Evolutionary conservation across 1,140 invertebrate genomes (phyloP).

Genomic region (Grapholita molesta): DNA sequence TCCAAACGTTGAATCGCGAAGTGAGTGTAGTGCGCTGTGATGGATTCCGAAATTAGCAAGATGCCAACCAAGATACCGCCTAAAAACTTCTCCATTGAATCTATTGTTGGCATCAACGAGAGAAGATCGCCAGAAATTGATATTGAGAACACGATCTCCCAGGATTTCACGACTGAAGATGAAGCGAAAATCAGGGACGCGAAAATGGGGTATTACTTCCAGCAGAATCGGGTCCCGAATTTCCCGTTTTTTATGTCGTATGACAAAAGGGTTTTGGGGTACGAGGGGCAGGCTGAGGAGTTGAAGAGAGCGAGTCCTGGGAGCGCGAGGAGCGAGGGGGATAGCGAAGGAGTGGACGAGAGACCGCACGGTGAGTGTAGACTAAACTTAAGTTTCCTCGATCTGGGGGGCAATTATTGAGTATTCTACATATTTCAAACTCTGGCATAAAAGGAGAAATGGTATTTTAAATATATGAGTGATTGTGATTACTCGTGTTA

Average conservation of each 20-base stretch:
- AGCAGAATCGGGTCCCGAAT: constrained; percentile 65
- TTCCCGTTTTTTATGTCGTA: constrained; percentile 71
- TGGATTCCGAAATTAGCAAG: constrained; percentile 68
- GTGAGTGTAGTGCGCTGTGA: constrained; percentile 31
- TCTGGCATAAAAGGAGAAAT: too few species aligned
- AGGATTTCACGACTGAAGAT: constrained; percentile 58
- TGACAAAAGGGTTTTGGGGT: constrained; percentile 50
- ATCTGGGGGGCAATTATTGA: too few species aligned
- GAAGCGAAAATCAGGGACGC: constrained; percentile 55
- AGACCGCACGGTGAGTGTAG: constrained; percentile 56
- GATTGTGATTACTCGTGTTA: too few species aligned
- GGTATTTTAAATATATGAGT: too few species aligned
- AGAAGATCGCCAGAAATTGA: constrained; percentile 68
- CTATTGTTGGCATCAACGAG: constrained; percentile 62
- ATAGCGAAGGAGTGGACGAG: constrained; percentile 67
- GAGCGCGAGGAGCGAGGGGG: constrained; percentile 63
- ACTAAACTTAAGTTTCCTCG: not conserved
- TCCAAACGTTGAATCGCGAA: not conserved
- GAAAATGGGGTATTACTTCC: constrained; percentile 64
- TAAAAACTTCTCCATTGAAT: constrained; percentile 70
- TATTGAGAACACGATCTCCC: constrained; percentile 65
- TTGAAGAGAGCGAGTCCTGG: constrained; percentile 62
- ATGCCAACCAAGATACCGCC: constrained; percentile 64
- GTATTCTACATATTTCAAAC: too few species aligned
- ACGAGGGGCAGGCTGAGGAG: constrained; percentile 48